Percentiles rank a stretch among this genome's conserved stretches.
phyloP scores from a whole-genome alignment of 2,113 vertebrate genomes.

The Notothenia coriiceps region DNA sequence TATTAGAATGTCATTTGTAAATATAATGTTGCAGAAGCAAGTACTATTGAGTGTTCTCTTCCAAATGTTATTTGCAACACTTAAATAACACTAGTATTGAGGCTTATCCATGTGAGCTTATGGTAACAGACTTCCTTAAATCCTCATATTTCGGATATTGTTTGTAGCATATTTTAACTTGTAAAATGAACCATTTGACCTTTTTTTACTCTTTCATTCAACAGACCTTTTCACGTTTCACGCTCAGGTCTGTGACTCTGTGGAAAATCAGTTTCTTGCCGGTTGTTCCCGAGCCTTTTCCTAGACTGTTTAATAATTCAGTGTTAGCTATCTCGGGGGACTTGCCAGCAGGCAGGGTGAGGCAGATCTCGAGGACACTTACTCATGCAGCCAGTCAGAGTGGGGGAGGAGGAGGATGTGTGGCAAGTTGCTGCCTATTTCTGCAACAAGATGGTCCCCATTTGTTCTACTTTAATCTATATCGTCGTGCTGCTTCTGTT shows the following conservation, averaged over 20 bases:
- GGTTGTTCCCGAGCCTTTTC: slow-evolving; percentile 73
- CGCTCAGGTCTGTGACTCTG: slow-evolving; percentile 31
- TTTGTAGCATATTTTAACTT: neutral
- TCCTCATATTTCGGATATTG: neutral
- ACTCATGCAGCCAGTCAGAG: slow-evolving; percentile 71
- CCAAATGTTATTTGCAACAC: neutral
- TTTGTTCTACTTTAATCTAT: slow-evolving; percentile 45
- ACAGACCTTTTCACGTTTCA: slow-evolving; percentile 15
- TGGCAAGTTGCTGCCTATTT: slow-evolving; percentile 46
- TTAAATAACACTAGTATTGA: neutral
- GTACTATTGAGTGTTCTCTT: neutral
- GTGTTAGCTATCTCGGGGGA: slow-evolving; percentile 73
- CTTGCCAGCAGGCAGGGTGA: slow-evolving; percentile 67
- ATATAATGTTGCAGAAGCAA: neutral
- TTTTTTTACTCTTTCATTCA: slow-evolving; percentile 23
- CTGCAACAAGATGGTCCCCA: slow-evolving; percentile 58
- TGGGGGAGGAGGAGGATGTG: slow-evolving; percentile 70
- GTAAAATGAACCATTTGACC: neutral
- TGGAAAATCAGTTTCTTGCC: slow-evolving; percentile 59
- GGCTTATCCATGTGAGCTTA: neutral
- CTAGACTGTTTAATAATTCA: slow-evolving; percentile 86
- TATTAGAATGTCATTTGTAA: neutral
- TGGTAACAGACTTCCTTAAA: neutral
- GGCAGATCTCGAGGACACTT: slow-evolving; percentile 74
- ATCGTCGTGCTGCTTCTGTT: slow-evolving; percentile 22